Conservation (phyloP, 2,888 invertebrate species). For the Cheiracanthium punctorium region DNA sequence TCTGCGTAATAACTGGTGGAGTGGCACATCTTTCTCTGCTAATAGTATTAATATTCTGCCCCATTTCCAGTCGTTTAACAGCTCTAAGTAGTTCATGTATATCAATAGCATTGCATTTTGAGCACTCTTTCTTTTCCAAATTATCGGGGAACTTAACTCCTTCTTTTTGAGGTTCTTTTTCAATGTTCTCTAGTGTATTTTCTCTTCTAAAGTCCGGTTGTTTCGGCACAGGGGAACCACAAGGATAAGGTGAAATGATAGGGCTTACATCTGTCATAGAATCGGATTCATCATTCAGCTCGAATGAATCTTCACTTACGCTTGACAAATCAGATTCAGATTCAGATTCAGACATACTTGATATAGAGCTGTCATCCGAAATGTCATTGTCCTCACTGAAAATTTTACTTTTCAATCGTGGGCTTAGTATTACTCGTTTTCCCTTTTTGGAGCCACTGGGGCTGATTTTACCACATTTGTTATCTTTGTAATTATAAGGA, state of each 20-base stretch:
- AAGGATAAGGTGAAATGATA: conserved; percentile 51
- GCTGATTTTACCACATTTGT: conserved; percentile 25
- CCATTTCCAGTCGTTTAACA: conserved; percentile 58
- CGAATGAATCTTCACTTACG: conserved; percentile 68
- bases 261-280: conserved; percentile 69
- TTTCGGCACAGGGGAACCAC: conserved; percentile 32
- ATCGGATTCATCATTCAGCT: conserved; percentile 45
- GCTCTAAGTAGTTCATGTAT: conserved; percentile 56
- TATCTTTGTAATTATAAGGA: conserved; percentile 52
- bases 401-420: conserved; percentile 37
- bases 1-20: conserved; percentile 38
- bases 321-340: conserved; percentile 48
- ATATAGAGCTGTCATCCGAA: conserved; percentile 53
- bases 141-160: conserved; percentile 63
- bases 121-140: conserved; percentile 20
- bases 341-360: conserved; percentile 46
- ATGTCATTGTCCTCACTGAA: conserved; percentile 42
- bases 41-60: conserved; percentile 40
- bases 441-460: neutral
- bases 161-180: conserved; percentile 37
- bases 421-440: conserved; percentile 29
- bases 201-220: neutral
- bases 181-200: neutral
- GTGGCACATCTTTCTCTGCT: conserved; percentile 30
- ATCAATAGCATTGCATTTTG: conserved; percentile 46